Base-by-base conservation (phyloP, 92 coral and sea anemone species). In the Galaxea fascicularis region DNA sequence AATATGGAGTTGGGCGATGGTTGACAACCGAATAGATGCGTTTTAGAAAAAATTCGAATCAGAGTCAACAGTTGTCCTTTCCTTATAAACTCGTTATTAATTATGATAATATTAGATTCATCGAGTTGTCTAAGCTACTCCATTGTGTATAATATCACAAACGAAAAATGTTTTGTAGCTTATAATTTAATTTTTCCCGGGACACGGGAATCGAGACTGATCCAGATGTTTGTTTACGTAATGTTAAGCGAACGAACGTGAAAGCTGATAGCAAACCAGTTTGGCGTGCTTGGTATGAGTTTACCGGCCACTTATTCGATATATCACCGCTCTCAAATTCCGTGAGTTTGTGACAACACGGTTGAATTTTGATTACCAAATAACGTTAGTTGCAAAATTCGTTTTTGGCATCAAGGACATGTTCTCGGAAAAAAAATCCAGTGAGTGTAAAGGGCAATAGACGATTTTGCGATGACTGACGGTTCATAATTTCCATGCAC, bases 231-330 rank as follows among this genome's bases (percentile, higher is more conserved):
- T 77, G 71, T 63, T 77, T 59, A 63, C 47, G 72, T 51, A 29
- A 51, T 49, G 22, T 26, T 65, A 65, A 29, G 4, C 63, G n/a
- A 57, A 57, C 10, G 63, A 8, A 52, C 4, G 20, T 56, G 56
- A 71, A 82, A 82, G 69, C 10, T 56, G 78, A 71, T 56, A 30
- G 70, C 29, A 18, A 52, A 17, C 15, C 6, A 41, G 7, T 66
- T 66, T 70, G 24, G 35, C 70, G 78, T 58, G 86, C 86, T 30
- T 82, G 86, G 77, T 71, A 70, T 78, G 75, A 39, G 16, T 6
- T 29, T 35, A 25, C n/a, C 49, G 71, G 78, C 39, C 35, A 26
- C 17, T 20, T 74, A 22, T 56, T 35, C 31, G 18, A 25, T 47
- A 28, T 17, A 35, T 22, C 21, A 17, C 15, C 45, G 46, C 66